Evolutionary conservation across 2,113 vertebrate genomes (phyloP).

Genomic region (Gobius niger): DNA sequence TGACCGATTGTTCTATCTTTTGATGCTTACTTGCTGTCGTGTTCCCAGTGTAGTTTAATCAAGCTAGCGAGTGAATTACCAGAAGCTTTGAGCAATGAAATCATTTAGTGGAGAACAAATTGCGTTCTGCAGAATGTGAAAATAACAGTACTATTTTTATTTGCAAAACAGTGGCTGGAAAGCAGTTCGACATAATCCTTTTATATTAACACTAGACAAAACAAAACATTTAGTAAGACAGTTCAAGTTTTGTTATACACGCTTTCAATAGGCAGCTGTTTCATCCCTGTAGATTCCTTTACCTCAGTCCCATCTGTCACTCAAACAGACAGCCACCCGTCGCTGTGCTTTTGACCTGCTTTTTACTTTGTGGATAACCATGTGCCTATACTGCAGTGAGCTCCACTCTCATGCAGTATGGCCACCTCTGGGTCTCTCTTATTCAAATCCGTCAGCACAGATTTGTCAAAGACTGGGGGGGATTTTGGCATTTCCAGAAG

Average conservation of each 20-base stretch:
- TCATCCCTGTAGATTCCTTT: slow-evolving; percentile 25
- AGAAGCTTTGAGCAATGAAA: too few relatives aligned
- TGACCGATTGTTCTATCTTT: too few relatives aligned
- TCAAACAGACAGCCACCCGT: slow-evolving; percentile 42
- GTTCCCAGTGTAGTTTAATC: too few relatives aligned
- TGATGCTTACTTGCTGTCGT: too few relatives aligned
- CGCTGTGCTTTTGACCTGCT: slow-evolving; percentile 22
- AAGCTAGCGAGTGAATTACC: too few relatives aligned
- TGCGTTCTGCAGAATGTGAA: too few relatives aligned
- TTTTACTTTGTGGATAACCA: slow-evolving; percentile 42
- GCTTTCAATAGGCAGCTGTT: slow-evolving; percentile 16
- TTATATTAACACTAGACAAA: too few relatives aligned
- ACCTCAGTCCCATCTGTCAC: slow-evolving; percentile 40
- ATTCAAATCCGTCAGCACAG: slow-evolving; percentile 4
- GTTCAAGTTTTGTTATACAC: neutral
- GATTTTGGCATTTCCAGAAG: slow-evolving; percentile 8
- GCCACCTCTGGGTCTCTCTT: slow-evolving; percentile 15
- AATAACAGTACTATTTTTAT: too few relatives aligned
- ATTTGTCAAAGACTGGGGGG: slow-evolving; percentile 14
- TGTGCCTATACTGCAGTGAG: slow-evolving; percentile 24
- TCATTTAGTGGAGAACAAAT: too few relatives aligned
- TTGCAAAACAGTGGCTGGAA: too few relatives aligned
- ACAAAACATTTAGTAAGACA: neutral
- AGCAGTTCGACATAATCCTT: too few relatives aligned
- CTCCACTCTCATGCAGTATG: slow-evolving; percentile 19